Base-by-base conservation (phyloP, 1,140 invertebrate genomes). In the Neodiprion lecontei region DNA sequence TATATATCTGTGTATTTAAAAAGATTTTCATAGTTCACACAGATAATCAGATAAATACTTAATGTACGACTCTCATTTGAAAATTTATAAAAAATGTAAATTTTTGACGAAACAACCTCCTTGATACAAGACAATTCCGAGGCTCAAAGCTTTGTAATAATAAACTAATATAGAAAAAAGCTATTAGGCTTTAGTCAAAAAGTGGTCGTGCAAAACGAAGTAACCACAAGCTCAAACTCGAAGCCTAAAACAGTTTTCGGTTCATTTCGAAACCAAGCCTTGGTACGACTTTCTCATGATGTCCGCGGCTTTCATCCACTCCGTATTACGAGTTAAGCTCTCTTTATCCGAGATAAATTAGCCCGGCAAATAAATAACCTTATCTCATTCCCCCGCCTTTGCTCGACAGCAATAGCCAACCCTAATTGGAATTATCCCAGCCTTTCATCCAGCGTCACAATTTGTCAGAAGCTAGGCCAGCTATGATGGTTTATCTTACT, bases 281-380 rank as follows among this genome's bases (percentile, higher is more conserved):
- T 40, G 28, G 28, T 5, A 40, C 28, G 53, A 0, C 1, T 61
- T 61, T 61, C 53, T 12, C 53, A 61, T 11, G 1, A 61, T 61
- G 53, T 61, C 53, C 2, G n/a, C 53, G 2, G 53, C n/a, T n/a
- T 61, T 12, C 53, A 61, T 61, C 1, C 7, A n/a, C 11, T 61
- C n/a, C 53, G 11, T 61, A 61, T 47, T 69, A 47, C 40, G 67
- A 47, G 17, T 47, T 76, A 78, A 82, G 79, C 79, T 80, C 71
- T 72, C 79, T 83, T 82, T 81, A 84, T 83, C 79, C 80, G 61
- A 80, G 82, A 82, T 85, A 85, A 84, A 84, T 84, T 83, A 84
- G 81, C 74, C 77, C 77, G 80, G 78, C 79, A 80, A 81, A 84
- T 84, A 80, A 84, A 81, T 82, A 83, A 80, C 76, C 78, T 83